These are phyloP conservation scores for Acanthurus tractus DNA, from an alignment of 2,797 vertebrate genomes.

Conservation along the genomic window DNA sequence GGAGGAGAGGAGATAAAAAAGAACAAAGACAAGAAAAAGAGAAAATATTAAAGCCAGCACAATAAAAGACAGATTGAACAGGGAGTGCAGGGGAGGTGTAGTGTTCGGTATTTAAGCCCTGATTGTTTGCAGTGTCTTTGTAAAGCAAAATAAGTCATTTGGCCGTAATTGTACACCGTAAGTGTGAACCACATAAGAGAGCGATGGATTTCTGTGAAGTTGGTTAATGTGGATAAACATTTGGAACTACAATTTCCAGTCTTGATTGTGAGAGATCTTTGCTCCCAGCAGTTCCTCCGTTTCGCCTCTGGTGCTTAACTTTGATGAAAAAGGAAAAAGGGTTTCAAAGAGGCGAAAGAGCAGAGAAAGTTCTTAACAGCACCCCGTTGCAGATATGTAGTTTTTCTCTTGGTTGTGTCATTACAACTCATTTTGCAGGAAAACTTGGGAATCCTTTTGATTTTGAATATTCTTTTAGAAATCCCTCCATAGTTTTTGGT, in stretches of 20 bases:
- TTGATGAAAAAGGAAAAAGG: slow-evolving; percentile 39
- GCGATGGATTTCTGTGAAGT: slow-evolving; percentile 28
- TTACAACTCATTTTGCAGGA: slow-evolving; percentile 2
- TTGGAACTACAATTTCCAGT: slow-evolving; percentile 1
- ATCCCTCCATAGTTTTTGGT: not conserved
- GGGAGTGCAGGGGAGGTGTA: slow-evolving; percentile 14
- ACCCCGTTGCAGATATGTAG: not conserved
- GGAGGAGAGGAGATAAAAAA: not conserved
- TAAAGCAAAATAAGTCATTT: slow-evolving; percentile 73
- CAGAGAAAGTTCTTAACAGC: no score
- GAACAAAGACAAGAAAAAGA: slow-evolving; percentile 9
- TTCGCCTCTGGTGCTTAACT: slow-evolving; percentile 47
- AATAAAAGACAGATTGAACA: slow-evolving; percentile 24
- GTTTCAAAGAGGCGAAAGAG: slow-evolving; percentile 42
- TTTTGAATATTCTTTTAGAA: not conserved
- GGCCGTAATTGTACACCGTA: slow-evolving; percentile 63
- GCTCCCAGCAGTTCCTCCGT: slow-evolving; percentile 18
- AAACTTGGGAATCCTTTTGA: slow-evolving; percentile 9
- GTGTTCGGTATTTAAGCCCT: slow-evolving; percentile 53
- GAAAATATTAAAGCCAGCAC: slow-evolving; percentile 12
- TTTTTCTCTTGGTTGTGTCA: slow-evolving; percentile 16
- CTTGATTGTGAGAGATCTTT: slow-evolving; percentile 22
- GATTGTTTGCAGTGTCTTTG: slow-evolving; percentile 59
- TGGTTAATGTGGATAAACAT: slow-evolving; percentile 10
- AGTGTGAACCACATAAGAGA: slow-evolving; percentile 62